Evolutionary conservation across 1,140 invertebrate genomes (phyloP), one percentile per base, ranked within the genome.

Genomic region (Hesperophylax magnus): DNA sequence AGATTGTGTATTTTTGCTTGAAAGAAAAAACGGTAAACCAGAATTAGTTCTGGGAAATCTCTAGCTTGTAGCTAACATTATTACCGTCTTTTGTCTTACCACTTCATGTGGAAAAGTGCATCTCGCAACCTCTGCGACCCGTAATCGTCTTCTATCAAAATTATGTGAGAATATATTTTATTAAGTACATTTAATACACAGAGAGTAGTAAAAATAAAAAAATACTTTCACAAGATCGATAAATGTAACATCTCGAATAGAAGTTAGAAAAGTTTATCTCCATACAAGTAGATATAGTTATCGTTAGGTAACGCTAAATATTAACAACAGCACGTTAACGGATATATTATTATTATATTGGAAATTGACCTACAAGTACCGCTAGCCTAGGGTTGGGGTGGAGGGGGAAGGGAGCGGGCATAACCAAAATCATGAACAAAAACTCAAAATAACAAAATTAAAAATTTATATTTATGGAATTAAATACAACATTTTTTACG

Each of bases 381-480:
- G 39, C 61, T 67, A 67, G 60, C 56, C 39, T n/a, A 54, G 27
- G 69, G 18, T 17, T 27, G 52, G 52, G 54, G 15, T 3, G 65
- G 47, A 39, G 14, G 53, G 27, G 63, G 77, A 65, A 14, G 53
- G 67, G 61, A 58, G 14, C 9, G 56, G 74, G 61, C 24, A n/a
- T 14, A 78, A 80, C 72, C 72, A 63, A 74, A 82, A 80, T n/a
- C 24, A 69, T 75, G 39, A 75, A 81, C 80, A 84, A 65, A 77
- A 77, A 81, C 74, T 67, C 24, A 77, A 81, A 78, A 39, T 84
- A 82, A 84, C 78, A 81, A 84, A 84, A 84, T 82, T 84, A 82
- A 84, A 84, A 84, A 84, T 82, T 80, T 84, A 82, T 84, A 84
- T 84, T 84, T 84, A 82, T 76, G 83, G 80, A 84, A 84, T 82